Evolutionary conservation across 1,140 invertebrate species (phyloP).

Genomic region (Sipha flava): DNA sequence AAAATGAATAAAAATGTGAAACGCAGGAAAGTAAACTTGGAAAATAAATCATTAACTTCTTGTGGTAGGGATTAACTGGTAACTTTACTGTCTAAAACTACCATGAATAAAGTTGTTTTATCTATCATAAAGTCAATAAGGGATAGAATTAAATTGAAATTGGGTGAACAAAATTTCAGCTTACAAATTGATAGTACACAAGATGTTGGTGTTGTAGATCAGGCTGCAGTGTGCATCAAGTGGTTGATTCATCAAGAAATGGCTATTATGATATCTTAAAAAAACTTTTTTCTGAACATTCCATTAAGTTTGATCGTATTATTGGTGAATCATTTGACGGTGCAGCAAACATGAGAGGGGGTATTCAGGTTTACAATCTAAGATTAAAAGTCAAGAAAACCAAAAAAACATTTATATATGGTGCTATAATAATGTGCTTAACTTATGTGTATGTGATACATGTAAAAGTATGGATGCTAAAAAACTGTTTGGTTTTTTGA

Average conservation of each 20-base stretch:
- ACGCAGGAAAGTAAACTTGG: not conserved
- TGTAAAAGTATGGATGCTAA: not conserved
- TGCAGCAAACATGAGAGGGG: not conserved
- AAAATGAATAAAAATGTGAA: too few species aligned
- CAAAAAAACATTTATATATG: not conserved
- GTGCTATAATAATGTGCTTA: not conserved
- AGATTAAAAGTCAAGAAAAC: not conserved
- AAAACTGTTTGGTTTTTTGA: not conserved
- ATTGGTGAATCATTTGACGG: not conserved
- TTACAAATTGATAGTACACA: slow-evolving; percentile 4
- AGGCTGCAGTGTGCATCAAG: not conserved
- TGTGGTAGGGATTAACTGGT: not conserved
- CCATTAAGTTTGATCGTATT: not conserved
- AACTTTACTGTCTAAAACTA: not conserved
- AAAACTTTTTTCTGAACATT: slow-evolving; percentile 3
- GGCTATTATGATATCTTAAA: not conserved
- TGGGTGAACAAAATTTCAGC: not conserved
- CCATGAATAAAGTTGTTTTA: not conserved
- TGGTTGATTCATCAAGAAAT: not conserved
- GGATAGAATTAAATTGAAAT: not conserved
- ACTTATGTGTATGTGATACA: not conserved
- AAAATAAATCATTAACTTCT: not conserved
- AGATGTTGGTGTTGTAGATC: slow-evolving; percentile 6
- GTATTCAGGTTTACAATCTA: not conserved
- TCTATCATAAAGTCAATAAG: not conserved